phyloP scores from a whole-genome alignment of 2,113 vertebrate genomes.

The Anoura caudifer region DNA sequence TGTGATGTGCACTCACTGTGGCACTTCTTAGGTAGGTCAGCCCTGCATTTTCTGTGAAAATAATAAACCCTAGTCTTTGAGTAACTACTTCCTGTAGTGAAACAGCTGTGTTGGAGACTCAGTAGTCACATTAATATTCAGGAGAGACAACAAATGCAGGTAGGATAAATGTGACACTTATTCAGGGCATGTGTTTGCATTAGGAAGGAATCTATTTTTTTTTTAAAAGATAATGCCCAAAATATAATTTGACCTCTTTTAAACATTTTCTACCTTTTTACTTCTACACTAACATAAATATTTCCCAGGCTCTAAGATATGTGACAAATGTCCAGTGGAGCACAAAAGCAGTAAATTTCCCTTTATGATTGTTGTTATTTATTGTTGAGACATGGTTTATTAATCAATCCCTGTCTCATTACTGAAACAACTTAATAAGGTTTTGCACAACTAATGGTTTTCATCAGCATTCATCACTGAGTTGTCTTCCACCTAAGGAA shows the following conservation, averaged over 20 bases:
- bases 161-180: not conserved
- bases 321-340: not conserved
- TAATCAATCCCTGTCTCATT: conserved; percentile 30
- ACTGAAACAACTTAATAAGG: conserved; percentile 25
- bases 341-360: conserved; percentile 8
- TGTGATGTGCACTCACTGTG: not conserved
- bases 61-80: not conserved
- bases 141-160: not conserved
- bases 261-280: conserved; percentile 28
- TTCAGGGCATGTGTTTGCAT: not conserved
- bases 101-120: not conserved
- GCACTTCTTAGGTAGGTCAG: not conserved
- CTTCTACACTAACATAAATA: not conserved
- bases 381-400: conserved; percentile 40
- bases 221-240: not conserved
- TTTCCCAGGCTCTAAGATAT: not conserved
- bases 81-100: not conserved
- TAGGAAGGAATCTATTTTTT: not conserved
- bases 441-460: conserved; percentile 25
- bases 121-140: not conserved
- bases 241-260: conserved; percentile 33
- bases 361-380: conserved; percentile 48
- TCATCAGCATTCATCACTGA: conserved; percentile 16
- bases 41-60: not conserved
- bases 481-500: not conserved